Conservation (phyloP, 2,113 vertebrate species). For the Labeo catla region DNA sequence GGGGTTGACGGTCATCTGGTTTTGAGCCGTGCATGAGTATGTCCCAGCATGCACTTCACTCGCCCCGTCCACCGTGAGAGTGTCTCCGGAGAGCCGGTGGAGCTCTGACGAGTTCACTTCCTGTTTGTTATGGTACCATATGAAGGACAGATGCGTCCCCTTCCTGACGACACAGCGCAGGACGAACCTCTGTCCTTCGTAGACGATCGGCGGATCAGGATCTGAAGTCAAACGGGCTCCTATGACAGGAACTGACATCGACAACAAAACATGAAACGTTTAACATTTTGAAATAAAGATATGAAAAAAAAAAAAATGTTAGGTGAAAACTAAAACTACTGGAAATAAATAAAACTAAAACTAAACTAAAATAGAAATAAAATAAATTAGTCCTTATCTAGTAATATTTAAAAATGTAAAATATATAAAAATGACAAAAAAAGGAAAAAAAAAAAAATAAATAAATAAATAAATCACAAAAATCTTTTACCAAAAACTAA, state of each 20-base stretch:
- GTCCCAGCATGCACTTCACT: constrained; percentile 61
- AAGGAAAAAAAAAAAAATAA: background rate
- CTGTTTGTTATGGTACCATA: constrained; percentile 71
- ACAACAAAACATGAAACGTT: background rate
- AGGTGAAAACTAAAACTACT: background rate
- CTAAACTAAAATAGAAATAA: background rate
- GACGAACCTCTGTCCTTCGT: constrained; percentile 65
- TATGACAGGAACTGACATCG: constrained; percentile 64
- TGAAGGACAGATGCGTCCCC: constrained; percentile 73
- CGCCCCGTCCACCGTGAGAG: constrained; percentile 62
- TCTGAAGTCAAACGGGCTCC: constrained; percentile 64
- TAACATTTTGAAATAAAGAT: no score
- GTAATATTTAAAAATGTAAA: background rate
- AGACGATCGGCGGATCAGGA: constrained; percentile 64
- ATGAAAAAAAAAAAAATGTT: background rate
- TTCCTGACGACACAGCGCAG: constrained; percentile 64
- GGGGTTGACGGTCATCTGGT: constrained; percentile 43
- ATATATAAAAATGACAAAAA: background rate
- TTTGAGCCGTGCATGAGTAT: constrained; percentile 64
- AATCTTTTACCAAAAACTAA: background rate
- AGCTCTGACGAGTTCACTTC: constrained; percentile 44
- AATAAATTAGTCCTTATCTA: background rate
- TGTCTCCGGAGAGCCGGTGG: constrained; percentile 55
- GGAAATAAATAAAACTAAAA: background rate
- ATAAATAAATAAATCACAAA: background rate